phyloP scores from a whole-genome alignment of 2,113 vertebrate species.

The Rousettus leschenaultii region DNA sequence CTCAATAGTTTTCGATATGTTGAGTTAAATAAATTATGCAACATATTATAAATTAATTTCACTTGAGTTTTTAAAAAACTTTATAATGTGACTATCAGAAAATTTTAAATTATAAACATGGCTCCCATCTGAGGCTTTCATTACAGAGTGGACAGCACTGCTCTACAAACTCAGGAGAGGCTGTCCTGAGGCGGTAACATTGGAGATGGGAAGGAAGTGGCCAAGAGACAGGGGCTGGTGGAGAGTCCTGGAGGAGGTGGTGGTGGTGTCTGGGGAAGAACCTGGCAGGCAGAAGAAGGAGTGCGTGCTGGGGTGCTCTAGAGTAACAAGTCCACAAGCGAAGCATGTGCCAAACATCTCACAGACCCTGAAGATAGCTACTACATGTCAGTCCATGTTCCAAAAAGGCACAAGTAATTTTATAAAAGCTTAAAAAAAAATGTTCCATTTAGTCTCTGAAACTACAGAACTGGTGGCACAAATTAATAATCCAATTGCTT shows the following conservation, averaged over 20 bases:
- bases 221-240: not conserved
- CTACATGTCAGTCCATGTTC: not conserved
- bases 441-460: not conserved
- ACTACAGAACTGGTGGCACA: not conserved
- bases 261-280: not conserved
- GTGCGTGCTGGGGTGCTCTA: accelerated
- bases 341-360: not conserved
- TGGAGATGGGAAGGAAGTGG: not conserved
- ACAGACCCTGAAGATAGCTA: not conserved
- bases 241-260: not conserved
- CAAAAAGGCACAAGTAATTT: not conserved
- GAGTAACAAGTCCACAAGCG: not conserved
- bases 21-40: not conserved
- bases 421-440: not conserved
- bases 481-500: not conserved
- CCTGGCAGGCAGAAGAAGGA: not conserved
- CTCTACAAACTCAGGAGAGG: not conserved
- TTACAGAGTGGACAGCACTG: not conserved
- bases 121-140: not conserved
- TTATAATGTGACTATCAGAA: not conserved
- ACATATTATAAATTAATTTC: not conserved
- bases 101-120: not conserved
- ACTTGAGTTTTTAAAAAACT: not conserved
- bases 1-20: not conserved
- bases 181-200: not conserved